Evolutionary conservation across 2,113 vertebrate genomes (phyloP).

Genomic region (Cryptoleucopteryx plumbea): DNA sequence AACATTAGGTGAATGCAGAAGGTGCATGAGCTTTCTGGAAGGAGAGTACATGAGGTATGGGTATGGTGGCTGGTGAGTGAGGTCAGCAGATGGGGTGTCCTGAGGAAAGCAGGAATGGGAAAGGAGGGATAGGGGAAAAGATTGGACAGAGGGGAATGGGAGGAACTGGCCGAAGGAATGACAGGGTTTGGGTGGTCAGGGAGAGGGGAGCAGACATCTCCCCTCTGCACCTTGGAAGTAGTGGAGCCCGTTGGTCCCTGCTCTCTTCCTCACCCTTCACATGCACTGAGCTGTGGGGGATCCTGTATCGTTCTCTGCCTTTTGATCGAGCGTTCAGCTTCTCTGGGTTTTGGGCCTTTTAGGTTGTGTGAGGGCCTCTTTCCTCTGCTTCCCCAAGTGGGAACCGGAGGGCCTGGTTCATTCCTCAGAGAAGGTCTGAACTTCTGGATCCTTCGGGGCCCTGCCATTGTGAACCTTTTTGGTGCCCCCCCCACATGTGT

Average conservation of each 20-base stretch:
- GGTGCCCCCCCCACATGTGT: fast-evolving
- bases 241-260: background rate
- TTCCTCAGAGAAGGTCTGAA: background rate
- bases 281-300: background rate
- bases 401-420: background rate
- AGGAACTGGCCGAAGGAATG: background rate
- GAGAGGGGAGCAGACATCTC: background rate
- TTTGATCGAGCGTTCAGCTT: background rate
- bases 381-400: background rate
- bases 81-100: background rate
- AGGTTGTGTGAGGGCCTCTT: background rate
- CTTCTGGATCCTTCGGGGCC: background rate
- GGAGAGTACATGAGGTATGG: background rate
- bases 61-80: background rate
- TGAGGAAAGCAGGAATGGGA: background rate
- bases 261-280: background rate
- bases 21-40: background rate
- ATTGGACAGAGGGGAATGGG: background rate
- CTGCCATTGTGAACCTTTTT: background rate
- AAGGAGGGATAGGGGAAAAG: background rate
- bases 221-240: background rate
- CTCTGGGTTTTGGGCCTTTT: background rate
- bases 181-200: background rate
- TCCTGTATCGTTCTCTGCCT: background rate
- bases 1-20: background rate